Base-by-base conservation (phyloP, 2,888 invertebrate genomes). In the Hypsopygia costalis region DNA sequence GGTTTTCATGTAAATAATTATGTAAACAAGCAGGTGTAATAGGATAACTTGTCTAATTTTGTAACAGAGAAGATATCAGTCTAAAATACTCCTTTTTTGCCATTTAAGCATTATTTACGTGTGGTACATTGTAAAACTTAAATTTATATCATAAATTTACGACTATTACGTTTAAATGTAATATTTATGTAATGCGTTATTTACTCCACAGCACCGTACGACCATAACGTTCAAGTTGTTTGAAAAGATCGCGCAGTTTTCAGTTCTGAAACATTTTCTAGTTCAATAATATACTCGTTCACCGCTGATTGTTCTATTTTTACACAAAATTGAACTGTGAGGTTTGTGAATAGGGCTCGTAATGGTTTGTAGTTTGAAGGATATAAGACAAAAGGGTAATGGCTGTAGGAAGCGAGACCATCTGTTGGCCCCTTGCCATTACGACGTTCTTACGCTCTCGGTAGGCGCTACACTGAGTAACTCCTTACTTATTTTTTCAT, bases 391-490 rank as follows among this genome's bases (percentile, higher is more conserved):
- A 74, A 79, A 74, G 75, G 74, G 72, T 80, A 82, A 82, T 79
- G 79, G 70, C 59, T 67, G 61, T 68, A 50, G 67, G 73, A 67
- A 69, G 68, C 55, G 72, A 67, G 72, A 79, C 70, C 81, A 81
- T 82, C 83, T 82, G 82, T 68, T 75, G 74, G 76, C 73, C 67
- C 72, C 76, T 62, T 74, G 76, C 78, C 79, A 80, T 82, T 80
- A 82, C 61, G 67, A 65, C 59, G 67, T 65, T 67, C 32, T 68
- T 72, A 62, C 52, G 34, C 46, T 55, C 58, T 52, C 55, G 49
- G 59, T 57, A 53, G 63, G 68, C 44, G 69, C 49, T 59, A 68
- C 67, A 64, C 69, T 60, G 62, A 57, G 58, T 58, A 58, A 49
- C 32, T 47, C 47, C 53, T 48, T 36, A 40, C 43, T 46, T 44